A percentile compares a stretch with the other conserved stretches of the same genome.
Evolutionary conservation across 2,797 vertebrate genomes (phyloP).

Genomic region (Fratercula arctica): DNA sequence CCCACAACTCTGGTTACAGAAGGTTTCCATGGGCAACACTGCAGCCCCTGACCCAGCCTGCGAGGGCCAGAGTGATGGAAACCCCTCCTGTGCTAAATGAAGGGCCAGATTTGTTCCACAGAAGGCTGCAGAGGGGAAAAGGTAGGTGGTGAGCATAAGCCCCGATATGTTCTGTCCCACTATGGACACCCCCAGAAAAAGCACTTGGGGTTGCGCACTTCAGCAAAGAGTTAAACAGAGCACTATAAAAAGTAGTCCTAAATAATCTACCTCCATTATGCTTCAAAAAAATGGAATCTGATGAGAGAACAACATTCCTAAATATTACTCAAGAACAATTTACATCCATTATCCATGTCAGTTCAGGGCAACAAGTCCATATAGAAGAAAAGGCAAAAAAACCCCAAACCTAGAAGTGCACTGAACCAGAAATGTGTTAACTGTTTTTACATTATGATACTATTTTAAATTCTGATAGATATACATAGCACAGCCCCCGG

Average conservation of each 20-base stretch:
- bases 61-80: neutral
- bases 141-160: neutral
- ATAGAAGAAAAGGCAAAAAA: neutral
- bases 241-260: neutral
- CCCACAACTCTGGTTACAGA: neutral
- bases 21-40: neutral
- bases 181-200: neutral
- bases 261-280: neutral
- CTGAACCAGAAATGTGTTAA: neutral
- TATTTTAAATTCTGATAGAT: neutral
- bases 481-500: fast-evolving
- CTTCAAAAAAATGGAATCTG: neutral
- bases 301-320: neutral
- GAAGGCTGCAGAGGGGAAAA: neutral
- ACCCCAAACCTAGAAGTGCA: neutral
- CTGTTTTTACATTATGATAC: neutral
- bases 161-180: neutral
- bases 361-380: neutral
- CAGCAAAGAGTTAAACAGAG: neutral
- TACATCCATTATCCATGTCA: neutral
- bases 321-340: neutral
- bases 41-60: neutral
- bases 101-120: neutral
- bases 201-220: fast-evolving
- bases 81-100: neutral